These are phyloP conservation scores for Paramacrobiotus metropolitanus DNA, from an alignment of 1,140 invertebrate species.

Conservation along the genomic window DNA sequence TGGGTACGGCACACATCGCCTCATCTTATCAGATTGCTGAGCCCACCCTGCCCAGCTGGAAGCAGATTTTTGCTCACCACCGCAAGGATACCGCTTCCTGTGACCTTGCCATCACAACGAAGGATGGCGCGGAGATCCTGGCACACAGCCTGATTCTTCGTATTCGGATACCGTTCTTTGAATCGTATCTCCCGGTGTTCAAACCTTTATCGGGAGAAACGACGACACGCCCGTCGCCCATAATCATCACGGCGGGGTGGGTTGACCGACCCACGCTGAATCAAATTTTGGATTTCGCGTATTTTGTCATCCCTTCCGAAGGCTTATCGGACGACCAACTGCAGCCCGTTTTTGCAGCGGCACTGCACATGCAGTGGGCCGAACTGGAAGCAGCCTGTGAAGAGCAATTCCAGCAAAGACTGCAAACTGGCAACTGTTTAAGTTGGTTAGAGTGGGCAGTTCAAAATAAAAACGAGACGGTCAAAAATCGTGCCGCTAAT, in stretches of 20 bases:
- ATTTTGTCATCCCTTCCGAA: neutral
- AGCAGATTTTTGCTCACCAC: neutral
- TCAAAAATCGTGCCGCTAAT: neutral
- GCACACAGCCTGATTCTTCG: neutral
- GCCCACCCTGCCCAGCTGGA: neutral
- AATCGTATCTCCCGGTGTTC: neutral
- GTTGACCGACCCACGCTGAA: neutral
- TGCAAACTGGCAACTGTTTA: neutral
- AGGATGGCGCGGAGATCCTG: neutral
- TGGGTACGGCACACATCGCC: too few relatives aligned
- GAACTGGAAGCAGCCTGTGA: neutral
- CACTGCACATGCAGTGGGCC: neutral
- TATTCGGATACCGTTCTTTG: neutral
- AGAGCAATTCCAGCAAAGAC: neutral
- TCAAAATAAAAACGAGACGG: neutral
- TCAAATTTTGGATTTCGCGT: neutral
- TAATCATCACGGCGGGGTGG: too few relatives aligned
- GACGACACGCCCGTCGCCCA: neutral
- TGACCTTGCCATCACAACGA: neutral
- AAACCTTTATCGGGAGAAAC: neutral
- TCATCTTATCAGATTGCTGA: neutral
- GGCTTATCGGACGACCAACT: neutral
- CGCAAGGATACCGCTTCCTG: neutral
- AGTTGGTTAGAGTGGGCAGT: neutral
- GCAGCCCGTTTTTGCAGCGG: neutral